Percentiles rank a stretch among this genome's conserved stretches.
Conservation (phyloP, 2,113 vertebrate species). For the Onychorhynchus coronatus region DNA sequence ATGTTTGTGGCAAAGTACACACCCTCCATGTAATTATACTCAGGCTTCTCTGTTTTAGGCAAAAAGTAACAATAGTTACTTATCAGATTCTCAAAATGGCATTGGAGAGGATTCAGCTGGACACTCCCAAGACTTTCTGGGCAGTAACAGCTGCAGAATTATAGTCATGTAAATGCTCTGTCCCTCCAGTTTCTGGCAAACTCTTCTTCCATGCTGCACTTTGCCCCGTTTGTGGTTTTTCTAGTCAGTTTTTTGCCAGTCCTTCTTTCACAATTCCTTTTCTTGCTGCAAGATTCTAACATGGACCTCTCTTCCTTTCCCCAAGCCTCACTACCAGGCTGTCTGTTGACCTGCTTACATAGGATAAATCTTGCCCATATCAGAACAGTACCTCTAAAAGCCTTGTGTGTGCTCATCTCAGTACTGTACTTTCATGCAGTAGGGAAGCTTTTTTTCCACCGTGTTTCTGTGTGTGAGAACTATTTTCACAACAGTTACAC, state of each 20-base stretch:
- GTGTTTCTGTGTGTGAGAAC: not conserved
- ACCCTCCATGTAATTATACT: constrained; percentile 24
- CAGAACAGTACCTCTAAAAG: not conserved
- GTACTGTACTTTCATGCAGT: not conserved
- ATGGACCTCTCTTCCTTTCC: not conserved
- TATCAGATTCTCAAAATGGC: constrained; percentile 31
- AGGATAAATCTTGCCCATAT: not conserved
- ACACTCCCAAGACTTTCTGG: constrained; percentile 13
- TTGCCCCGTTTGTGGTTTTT: not conserved
- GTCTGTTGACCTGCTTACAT: not conserved
- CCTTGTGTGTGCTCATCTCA: not conserved
- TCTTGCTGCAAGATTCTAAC: not conserved
- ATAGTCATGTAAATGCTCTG: not conserved
- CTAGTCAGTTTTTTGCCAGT: not conserved
- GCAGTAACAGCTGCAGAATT: not conserved
- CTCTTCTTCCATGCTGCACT: not conserved
- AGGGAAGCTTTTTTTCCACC: not conserved
- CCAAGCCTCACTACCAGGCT: not conserved
- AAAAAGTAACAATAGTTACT: constrained; percentile 44
- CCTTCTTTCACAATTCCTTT: not conserved
- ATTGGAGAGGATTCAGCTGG: constrained; percentile 40
- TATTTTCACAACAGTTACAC: not conserved
- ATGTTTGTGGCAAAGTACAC: constrained; percentile 17
- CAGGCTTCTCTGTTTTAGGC: constrained; percentile 1
- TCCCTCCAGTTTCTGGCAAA: not conserved